Base-by-base conservation (phyloP, 2,113 vertebrate species). In the Aegithalos caudatus region DNA sequence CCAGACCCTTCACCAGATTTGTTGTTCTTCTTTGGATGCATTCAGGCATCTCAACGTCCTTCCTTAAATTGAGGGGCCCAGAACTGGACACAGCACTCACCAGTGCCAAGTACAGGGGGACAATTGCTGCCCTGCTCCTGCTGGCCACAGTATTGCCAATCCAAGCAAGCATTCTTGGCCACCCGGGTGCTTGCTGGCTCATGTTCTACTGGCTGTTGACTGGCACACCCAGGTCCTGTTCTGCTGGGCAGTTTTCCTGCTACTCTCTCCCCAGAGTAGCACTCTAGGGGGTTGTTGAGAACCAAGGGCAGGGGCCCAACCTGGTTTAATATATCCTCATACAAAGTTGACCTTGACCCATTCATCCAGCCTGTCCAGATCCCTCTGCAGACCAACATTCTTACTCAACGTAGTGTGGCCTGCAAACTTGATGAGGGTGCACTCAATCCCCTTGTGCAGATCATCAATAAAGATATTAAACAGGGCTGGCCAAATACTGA, bases 231-330 rank as follows among this genome's bases (percentile, higher is more conserved):
- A n/a, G n/a, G 5, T 20, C 5, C 23, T 78, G n/a, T 78, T 45
- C n/a, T 4, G 3, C 28, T 69, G 56, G 14, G 22, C 14, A 53
- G 5, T 1, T 53, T 70, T n/a, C 23, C 19, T 53, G 28, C 20
- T 31, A 5, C 14, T 38, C 28, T 61, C 24, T 28, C 8, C 12
- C 29, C 24, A 33, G 10, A 33, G 24, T 4, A 70, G 19, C 0
- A 0, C 29, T 61, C 12, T 14, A n/a, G 8, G 12, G 10, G 3
- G 1, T 13, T 60, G 18, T 69, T 47, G 8, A 20, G 16, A 40
- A 6, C 12, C 4, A 16, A 29, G 24, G 29, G 56, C 19, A 62
- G 10, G 40, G 45, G 2, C 5, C 6, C 0, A 0, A 17, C 4
- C 48, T 31, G 15, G 13, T 20, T 11, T 35, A 29, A 19, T 7